Percentiles rank a stretch among this genome's conserved stretches.
phyloP scores from a whole-genome alignment of 2,113 vertebrate genomes.

The Epinephelus moara region DNA sequence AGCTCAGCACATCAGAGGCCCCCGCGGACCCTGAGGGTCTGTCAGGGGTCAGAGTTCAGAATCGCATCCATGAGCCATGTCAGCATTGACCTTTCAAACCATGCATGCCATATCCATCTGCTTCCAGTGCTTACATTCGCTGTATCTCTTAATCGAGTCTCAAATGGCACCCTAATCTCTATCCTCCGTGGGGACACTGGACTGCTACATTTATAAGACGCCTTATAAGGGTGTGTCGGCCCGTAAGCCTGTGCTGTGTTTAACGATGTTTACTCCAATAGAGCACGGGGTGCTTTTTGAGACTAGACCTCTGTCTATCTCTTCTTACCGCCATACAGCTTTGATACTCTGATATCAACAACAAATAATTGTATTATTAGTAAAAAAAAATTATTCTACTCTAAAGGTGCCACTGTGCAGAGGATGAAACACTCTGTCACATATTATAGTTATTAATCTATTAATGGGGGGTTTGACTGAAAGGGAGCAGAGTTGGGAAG shows the following conservation, averaged over 20 bases:
- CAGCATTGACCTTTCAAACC: slow-evolving; percentile 73
- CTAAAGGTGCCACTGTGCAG: slow-evolving; percentile 82
- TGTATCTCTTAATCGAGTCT: slow-evolving; percentile 58
- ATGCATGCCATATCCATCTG: slow-evolving; percentile 79
- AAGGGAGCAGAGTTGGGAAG: slow-evolving; percentile 59
- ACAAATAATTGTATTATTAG: slow-evolving; percentile 80
- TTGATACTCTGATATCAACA: slow-evolving; percentile 76
- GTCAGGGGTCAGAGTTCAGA: slow-evolving; percentile 65
- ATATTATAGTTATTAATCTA: slow-evolving; percentile 77
- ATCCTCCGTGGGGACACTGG: slow-evolving; percentile 48
- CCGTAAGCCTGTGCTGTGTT: slow-evolving; percentile 51
- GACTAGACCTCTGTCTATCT: slow-evolving; percentile 57
- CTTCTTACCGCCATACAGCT: slow-evolving; percentile 74
- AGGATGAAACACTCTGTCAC: slow-evolving; percentile 77
- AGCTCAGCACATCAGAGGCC: slow-evolving; percentile 62
- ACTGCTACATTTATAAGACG: slow-evolving; percentile 63
- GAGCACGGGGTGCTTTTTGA: slow-evolving; percentile 73
- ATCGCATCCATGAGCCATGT: slow-evolving; percentile 80
- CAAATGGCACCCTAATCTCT: slow-evolving; percentile 73
- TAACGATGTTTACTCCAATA: slow-evolving; percentile 70
- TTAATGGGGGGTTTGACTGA: slow-evolving; percentile 36
- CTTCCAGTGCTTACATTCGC: slow-evolving; percentile 72
- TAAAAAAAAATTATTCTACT: slow-evolving; percentile 71
- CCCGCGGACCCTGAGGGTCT: slow-evolving; percentile 57
- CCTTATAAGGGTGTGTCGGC: slow-evolving; percentile 58